Base-by-base conservation (phyloP, 2,888 invertebrate genomes). In the Fabriciana adippe region DNA sequence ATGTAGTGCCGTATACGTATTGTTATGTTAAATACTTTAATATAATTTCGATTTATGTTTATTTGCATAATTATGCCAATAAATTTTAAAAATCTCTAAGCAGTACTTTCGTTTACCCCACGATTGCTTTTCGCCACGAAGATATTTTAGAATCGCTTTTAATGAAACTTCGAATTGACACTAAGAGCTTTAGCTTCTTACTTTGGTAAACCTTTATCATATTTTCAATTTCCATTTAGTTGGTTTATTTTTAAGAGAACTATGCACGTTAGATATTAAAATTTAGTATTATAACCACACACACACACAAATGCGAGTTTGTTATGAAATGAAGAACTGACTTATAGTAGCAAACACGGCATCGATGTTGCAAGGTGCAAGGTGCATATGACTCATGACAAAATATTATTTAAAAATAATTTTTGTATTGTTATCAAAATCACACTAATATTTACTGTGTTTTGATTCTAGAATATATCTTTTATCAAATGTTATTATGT, bases 351-450 rank as follows among this genome's bases (percentile, higher is more conserved):
- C 35, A 41, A 67, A 67, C 67, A 60, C 55, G 70, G 64, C 56
- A 63, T 65, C 64, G 47, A 57, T 54, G 61, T 65, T 35, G 71
- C 56, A 55, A 71, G 67, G 69, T 71, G 68, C 68, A 70, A 55
- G 53, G 56, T 53, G 0, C 6, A 35, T 53, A 64, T 72, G 72
- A 72, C 41, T 71, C 71, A 67, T 6, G 5, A 16, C 56, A 60
- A 61, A 64, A 60, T 53, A 61, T 55, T 64, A 67, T 59, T 59
- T 6, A 13, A 48, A 59, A 26, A 26, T 26, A 59, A 31, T 26
- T n/a, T 5, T 48, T 13, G 51, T 60, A 60, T 55, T 48, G 47
- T 51, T 56, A 53, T 55, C 45, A 54, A 16, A 45, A 26, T 54
- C 11, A 41, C 41, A 51, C 47, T 41, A 41, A 2, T 41, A 11